Evolutionary conservation across 2,888 invertebrate species (phyloP), one percentile per base, ranked within the genome.

Genomic region (Oxycera nigricornis): DNA sequence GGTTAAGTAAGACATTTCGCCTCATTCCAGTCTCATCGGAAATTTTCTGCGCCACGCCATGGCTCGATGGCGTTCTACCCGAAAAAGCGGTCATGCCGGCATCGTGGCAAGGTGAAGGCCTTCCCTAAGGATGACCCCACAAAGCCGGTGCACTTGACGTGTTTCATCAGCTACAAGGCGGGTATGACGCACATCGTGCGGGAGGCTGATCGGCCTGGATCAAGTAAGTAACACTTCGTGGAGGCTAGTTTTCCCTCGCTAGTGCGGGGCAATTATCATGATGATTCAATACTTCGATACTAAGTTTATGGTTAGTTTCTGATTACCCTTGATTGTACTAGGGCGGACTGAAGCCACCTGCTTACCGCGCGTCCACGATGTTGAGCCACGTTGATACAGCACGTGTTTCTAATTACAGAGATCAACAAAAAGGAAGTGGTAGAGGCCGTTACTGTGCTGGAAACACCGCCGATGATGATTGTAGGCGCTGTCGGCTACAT

Each of bases 1-100:
- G 57, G 61, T 68, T 70, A 61, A 50, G 52, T 52, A 9, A 74
- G n/a, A 24, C 28, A 70, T 73, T 67, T 31, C 2, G 11, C 14
- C 1, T 22, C 11, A 30, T 70, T 30, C 14, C 28, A 98, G 99
- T 98, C 98, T 88, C 99, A 99, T 89, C 92, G 99, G 85, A 99
- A 99, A 87, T 99, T 99, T 88, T 98, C 97, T 84, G 98, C 98
- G 57, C 99, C 99, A 81, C 95, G 99, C 81, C 99, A 99, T 91
- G 99, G 99, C 82, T 98, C 98, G 74, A 97, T 99, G 95, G 98
- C 98, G 81, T 99, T 99, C 91, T 94, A 98, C 87, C 99, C 99
- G 83, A 98, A 98, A 88, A 99, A 99, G 88, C 91, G 99, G 80
- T 94, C 96, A 80, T 91, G 91, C 79, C 93, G 97, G 83, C 97